phyloP scores from a whole-genome alignment of 2,797 vertebrate genomes.

The Threskiornis aethiopicus region DNA sequence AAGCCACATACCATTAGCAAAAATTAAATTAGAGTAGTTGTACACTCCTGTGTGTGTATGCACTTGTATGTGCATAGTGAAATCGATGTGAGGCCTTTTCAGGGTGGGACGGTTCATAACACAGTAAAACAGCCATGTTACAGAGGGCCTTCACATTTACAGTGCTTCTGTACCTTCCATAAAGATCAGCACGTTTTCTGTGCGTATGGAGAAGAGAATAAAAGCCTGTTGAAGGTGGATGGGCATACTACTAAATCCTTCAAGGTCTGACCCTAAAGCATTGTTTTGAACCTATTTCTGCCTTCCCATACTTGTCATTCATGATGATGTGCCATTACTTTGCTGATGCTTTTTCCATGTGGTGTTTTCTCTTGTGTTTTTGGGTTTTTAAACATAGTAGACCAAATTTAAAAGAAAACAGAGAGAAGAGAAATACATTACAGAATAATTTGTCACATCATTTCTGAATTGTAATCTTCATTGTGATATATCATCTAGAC shows the following conservation, averaged over 20 bases:
- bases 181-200: neutral
- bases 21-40: neutral
- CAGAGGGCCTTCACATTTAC: neutral
- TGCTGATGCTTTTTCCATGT: neutral
- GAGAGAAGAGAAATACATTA: neutral
- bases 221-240: neutral
- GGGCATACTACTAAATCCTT: neutral
- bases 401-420: neutral
- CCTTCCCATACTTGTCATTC: constrained; percentile 24
- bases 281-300: neutral
- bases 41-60: fast-evolving
- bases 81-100: fast-evolving
- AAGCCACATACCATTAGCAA: neutral
- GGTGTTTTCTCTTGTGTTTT: constrained; percentile 44
- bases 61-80: neutral
- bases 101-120: neutral
- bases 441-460: neutral
- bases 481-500: neutral
- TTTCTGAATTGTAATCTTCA: neutral
- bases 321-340: neutral
- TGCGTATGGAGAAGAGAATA: neutral
- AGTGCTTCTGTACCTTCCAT: neutral
- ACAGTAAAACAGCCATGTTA: neutral
- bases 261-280: neutral
- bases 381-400: neutral